Base-by-base conservation (phyloP, 1,140 invertebrate species). In the Trichonephila clavipes region DNA sequence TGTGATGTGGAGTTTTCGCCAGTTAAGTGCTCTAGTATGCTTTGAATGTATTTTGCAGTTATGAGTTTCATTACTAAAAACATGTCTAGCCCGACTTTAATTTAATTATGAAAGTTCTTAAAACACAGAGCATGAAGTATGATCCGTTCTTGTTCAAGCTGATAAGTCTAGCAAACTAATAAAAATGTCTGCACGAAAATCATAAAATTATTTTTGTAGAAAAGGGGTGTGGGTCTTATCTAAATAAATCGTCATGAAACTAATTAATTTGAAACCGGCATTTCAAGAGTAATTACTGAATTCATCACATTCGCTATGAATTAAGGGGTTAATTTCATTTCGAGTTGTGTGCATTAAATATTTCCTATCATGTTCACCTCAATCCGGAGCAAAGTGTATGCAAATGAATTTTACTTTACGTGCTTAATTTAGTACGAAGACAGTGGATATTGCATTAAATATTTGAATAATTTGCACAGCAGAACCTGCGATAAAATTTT, bases 351-450 rank as follows among this genome's bases (percentile, higher is more conserved):
- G 72, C 72, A 77, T 77, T 77, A 77, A 77, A 77, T 34, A 77
- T 77, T 77, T 77, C 34, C 72, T 77, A 34, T 77, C 28, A 77
- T 77, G 66, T 69, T 24, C 66, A 10, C 24, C 24, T 24, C 66
- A 24, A 69, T 18, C 19, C 61, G 12, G 5, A 18, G 1, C 19
- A n/a, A 61, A 85, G 58, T 24, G 34, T 85, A 85, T 85, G 44
- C 83, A 61, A 85, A 85, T 85, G 44, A 51, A 85, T 85, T 85
- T 85, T 85, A 85, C 58, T 85, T 58, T 61, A 77, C 72, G 82
- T 85, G 83, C 83, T 21, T 14, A 28, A 28, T 34, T 85, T 85
- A 18, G 51, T 58, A 18, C 21, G 28, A 77, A 77, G 72, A 77
- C 72, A 19, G 72, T 18, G 5, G 72, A 77, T 77, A 77, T 77